Percentiles rank a stretch among this genome's conserved stretches.
Evolutionary conservation across 1,140 invertebrate genomes (phyloP).

Genomic region (Drosophila subpulchrella): DNA sequence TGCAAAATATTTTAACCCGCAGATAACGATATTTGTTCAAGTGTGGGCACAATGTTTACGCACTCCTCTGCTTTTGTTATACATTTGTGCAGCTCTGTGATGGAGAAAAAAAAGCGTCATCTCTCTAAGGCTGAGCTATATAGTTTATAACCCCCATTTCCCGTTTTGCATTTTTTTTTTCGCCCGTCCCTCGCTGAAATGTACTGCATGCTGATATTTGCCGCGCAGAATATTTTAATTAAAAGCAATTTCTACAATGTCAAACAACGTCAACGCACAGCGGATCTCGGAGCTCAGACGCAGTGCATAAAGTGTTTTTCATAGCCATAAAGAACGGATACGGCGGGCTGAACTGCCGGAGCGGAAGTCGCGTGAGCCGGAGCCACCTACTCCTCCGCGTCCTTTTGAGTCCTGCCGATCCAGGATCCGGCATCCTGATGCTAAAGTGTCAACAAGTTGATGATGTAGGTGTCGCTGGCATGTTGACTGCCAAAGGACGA

Average conservation of each 20-base stretch:
- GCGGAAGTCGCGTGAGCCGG: conserved; percentile 9
- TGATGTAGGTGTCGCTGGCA: conserved; percentile 61
- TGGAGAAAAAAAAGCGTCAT: background rate
- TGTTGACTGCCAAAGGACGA: conserved; percentile 32
- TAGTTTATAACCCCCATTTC: conserved; percentile 22
- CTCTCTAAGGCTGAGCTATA: conserved; percentile 24
- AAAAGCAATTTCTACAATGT: conserved; percentile 74
- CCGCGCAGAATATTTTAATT: conserved; percentile 63
- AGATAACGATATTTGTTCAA: conserved; percentile 2
- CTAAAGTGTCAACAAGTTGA: conserved; percentile 78
- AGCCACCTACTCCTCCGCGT: background rate
- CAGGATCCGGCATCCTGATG: conserved; percentile 17
- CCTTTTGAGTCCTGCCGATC: background rate
- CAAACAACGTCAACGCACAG: conserved; percentile 60
- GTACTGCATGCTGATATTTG: conserved; percentile 42
- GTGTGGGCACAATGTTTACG: conserved; percentile 19
- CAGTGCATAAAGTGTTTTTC: conserved; percentile 64
- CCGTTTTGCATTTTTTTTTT: background rate
- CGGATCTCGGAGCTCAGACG: conserved; percentile 3
- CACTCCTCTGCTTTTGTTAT: background rate
- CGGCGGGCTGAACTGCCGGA: conserved; percentile 29
- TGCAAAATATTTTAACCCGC: background rate
- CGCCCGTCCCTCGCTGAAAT: conserved; percentile 17
- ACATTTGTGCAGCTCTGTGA: conserved; percentile 8
- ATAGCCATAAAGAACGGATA: conserved; percentile 49